phyloP scores from a whole-genome alignment of 2,113 vertebrate genomes.

The human (Homo sapiens) region GRCh38 chr18:69194001-69194500 shows the following conservation, averaged over 20 bases:
- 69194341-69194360: neutral
- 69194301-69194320: neutral
- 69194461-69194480: no score
- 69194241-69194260: neutral
- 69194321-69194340: neutral
- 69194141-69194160: neutral
- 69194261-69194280: neutral
- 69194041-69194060: neutral
- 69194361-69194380: no score
- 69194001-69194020: neutral
- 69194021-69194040: neutral
- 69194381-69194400: neutral
- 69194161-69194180: neutral
- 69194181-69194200: neutral
- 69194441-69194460: neutral
- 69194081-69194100: neutral
- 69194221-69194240: neutral
- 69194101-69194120: neutral
- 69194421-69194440: neutral
- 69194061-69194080: neutral
- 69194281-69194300: neutral
- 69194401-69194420: neutral
- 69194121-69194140: no score
- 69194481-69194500: neutral
- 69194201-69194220: neutral